A percentile compares a stretch with the other conserved stretches of the same genome.
These are phyloP conservation scores for Spongilla lacustris DNA, from an alignment of 37 sponge, comb jelly and placozoan species.

Conservation along the genomic window DNA sequence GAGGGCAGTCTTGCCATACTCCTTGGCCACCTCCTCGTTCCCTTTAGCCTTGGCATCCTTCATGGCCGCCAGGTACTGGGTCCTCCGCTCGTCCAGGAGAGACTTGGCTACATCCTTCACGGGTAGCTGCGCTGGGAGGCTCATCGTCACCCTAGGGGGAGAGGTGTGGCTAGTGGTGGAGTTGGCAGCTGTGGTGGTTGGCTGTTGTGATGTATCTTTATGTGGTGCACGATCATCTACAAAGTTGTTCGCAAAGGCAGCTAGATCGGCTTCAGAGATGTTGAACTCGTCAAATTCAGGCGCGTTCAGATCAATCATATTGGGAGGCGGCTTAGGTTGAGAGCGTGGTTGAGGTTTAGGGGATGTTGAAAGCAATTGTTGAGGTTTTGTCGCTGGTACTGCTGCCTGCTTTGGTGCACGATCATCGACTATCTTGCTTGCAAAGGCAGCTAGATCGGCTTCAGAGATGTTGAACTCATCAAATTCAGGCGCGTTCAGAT, in stretches of 20 bases:
- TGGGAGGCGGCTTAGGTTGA: conserved; percentile 19
- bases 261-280: conserved; percentile 61
- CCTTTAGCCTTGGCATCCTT: conserved; percentile 42
- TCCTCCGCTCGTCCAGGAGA: conserved; percentile 57
- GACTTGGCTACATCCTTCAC: conserved; percentile 8
- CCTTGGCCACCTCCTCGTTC: conserved; percentile 16
- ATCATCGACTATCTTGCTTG: conserved; percentile 9
- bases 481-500: conserved; percentile 41
- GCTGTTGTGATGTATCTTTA: background rate
- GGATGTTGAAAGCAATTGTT: background rate
- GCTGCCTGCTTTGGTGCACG: background rate
- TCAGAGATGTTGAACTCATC: conserved; percentile 55
- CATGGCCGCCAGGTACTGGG: conserved; percentile 62
- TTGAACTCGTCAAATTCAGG: conserved; percentile 71
- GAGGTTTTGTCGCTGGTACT: background rate
- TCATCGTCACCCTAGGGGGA: background rate
- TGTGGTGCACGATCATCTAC: conserved; percentile 39
- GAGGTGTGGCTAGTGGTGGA: background rate
- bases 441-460: conserved; percentile 34
- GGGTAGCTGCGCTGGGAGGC: conserved; percentile 38
- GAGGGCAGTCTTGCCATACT: conserved; percentile 52
- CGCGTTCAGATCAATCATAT: conserved; percentile 55
- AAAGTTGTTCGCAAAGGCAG: conserved; percentile 29
- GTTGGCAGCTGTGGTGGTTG: conserved; percentile 3
- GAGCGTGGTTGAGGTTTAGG: conserved; percentile 27